Percentiles rank a stretch among this genome's conserved stretches.
Conservation (phyloP, 2,113 vertebrate genomes). For the Microcebus tavaratra region DNA sequence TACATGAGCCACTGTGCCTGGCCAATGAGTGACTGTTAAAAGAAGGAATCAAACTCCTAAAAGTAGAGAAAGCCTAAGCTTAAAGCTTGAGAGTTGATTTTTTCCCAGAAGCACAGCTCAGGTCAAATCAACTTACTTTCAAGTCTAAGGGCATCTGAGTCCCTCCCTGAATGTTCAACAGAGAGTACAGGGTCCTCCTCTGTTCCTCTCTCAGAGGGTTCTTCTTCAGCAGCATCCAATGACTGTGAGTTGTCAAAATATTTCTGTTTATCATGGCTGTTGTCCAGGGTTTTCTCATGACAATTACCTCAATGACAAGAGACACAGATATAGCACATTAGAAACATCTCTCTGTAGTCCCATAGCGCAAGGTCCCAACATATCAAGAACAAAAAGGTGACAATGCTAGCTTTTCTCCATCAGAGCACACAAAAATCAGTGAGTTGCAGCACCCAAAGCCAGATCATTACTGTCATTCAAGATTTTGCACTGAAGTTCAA, state of each 20-base stretch:
- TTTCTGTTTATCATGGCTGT: conserved; percentile 82
- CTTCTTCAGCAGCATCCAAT: conserved; percentile 74
- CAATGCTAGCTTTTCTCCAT: not conserved
- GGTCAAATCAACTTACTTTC: conserved; percentile 85
- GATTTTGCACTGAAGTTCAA: not conserved
- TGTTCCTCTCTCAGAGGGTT: conserved; percentile 61
- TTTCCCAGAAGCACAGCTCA: conserved; percentile 45
- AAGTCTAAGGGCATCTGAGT: conserved; percentile 80
- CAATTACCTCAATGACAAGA: conserved; percentile 85
- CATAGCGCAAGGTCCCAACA: not conserved
- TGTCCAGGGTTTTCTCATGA: conserved; percentile 80
- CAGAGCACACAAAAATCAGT: not conserved
- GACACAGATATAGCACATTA: conserved; percentile 36
- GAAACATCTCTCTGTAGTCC: conserved; percentile 35
- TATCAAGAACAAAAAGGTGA: not conserved
- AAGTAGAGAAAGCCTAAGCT: conserved; percentile 45
- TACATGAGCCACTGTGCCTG: no score
- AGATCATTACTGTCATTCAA: not conserved
- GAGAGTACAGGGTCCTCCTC: conserved; percentile 72
- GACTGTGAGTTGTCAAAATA: conserved; percentile 80
- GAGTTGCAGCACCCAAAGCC: not conserved
- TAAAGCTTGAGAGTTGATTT: conserved; percentile 39
- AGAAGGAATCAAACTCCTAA: conserved; percentile 30
- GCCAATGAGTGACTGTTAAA: not conserved
- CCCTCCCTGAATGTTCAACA: conserved; percentile 77